Conservation (phyloP, 1,140 invertebrate species). For the Planococcus citri region DNA sequence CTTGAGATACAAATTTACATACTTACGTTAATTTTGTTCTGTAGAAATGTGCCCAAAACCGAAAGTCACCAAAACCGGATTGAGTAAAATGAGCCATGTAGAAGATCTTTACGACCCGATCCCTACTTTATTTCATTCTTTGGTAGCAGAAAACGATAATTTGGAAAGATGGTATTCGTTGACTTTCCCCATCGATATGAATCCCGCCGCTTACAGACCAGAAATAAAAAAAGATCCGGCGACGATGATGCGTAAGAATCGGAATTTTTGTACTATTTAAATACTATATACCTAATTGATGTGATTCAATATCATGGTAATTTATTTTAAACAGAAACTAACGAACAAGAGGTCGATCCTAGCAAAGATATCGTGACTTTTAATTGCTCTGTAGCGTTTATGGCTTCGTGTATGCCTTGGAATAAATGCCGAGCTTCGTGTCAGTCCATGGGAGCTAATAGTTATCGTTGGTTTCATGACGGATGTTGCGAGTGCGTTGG, state of each 20-base stretch:
- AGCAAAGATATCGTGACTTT: conserved; percentile 51
- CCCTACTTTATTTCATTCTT: conserved; percentile 64
- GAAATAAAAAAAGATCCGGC: conserved; percentile 44
- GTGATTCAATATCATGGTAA: neutral
- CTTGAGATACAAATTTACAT: neutral
- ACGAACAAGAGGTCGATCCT: conserved; percentile 45
- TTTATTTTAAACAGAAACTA: conserved; percentile 43
- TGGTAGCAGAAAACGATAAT: conserved; percentile 64
- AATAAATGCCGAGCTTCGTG: conserved; percentile 73
- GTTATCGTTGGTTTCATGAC: conserved; percentile 85
- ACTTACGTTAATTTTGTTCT: conserved; percentile 26
- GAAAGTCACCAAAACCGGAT: conserved; percentile 51
- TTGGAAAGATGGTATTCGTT: conserved; percentile 62
- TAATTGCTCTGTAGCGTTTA: conserved; percentile 87
- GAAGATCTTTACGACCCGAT: conserved; percentile 72
- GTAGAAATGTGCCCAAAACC: conserved; percentile 78
- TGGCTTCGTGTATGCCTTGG: conserved; percentile 78
- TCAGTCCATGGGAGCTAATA: conserved; percentile 57
- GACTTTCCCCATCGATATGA: conserved; percentile 61
- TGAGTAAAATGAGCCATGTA: conserved; percentile 71
- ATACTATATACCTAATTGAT: neutral
- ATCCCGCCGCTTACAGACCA: conserved; percentile 39
- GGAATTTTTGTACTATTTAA: neutral
- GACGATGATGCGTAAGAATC: neutral
- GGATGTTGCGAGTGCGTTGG: conserved; percentile 91